A percentile compares a stretch with the other conserved stretches of the same genome.
Evolutionary conservation across 2,797 vertebrate genomes (phyloP).

Genomic region (Hemibagrus guttatus): DNA sequence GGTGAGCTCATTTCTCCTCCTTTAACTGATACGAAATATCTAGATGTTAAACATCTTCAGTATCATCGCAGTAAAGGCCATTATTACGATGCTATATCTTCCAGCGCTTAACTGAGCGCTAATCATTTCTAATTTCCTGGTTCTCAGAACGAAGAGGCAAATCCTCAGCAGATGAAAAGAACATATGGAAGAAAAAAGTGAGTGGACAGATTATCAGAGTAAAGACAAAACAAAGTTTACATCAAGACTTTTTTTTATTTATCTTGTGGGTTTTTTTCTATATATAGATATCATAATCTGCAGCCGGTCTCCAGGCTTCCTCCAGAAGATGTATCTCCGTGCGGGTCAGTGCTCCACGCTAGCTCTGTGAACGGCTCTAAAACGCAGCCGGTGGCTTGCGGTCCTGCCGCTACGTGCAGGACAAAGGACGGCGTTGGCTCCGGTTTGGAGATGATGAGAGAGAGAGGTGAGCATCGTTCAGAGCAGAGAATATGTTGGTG

Average conservation of each 20-base stretch:
- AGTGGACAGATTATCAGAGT: constrained; percentile 31
- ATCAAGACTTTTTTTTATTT: background rate
- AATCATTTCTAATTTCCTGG: constrained; percentile 47
- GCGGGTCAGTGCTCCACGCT: constrained; percentile 61
- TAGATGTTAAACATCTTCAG: too few relatives aligned
- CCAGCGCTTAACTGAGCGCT: too few relatives aligned
- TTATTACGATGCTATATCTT: too few relatives aligned
- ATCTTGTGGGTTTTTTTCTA: constrained; percentile 33
- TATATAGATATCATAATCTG: constrained; percentile 74
- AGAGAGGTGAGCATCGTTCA: constrained; percentile 49
- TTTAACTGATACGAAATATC: background rate
- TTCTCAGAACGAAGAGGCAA: constrained; percentile 65
- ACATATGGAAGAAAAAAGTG: constrained; percentile 70
- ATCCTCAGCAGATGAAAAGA: constrained; percentile 68
- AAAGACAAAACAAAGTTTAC: background rate
- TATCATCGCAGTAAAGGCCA: too few relatives aligned
- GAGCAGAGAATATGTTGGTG: background rate
- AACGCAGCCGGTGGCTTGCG: constrained; percentile 48
- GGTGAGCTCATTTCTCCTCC: constrained; percentile 9
- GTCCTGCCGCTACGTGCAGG: constrained; percentile 48
- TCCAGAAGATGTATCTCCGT: constrained; percentile 53
- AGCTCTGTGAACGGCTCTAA: constrained; percentile 67
- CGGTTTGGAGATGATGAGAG: constrained; percentile 54
- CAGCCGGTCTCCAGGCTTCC: constrained; percentile 65
- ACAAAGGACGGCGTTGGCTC: constrained; percentile 49